Evolutionary conservation across 64 coral and sea anemone species (phyloP).

Genomic region (Dendrophyllia cribrosa): DNA sequence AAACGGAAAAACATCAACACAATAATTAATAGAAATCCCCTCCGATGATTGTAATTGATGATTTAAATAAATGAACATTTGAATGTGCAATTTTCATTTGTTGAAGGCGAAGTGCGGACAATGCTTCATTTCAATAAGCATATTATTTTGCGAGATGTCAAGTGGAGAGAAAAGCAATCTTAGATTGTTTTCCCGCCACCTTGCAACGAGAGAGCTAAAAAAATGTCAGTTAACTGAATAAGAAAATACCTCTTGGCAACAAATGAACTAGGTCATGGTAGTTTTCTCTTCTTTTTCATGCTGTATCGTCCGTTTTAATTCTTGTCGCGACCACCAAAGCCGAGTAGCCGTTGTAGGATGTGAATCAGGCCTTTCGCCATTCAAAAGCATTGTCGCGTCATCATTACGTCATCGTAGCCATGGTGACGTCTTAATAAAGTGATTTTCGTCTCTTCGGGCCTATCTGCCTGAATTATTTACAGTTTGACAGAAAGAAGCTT

Average conservation of each 20-base stretch:
- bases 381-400: conserved; percentile 71
- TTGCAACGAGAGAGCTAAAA: background rate
- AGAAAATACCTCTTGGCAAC: conserved; percentile 4
- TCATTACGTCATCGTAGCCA: conserved; percentile 64
- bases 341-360: conserved; percentile 44
- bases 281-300: conserved; percentile 27
- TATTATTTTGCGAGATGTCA: conserved; percentile 19
- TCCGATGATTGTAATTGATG: conserved; percentile 17
- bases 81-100: conserved; percentile 23
- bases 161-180: conserved; percentile 3
- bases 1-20: background rate
- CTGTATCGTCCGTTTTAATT: conserved; percentile 15
- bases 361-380: conserved; percentile 70
- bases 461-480: conserved; percentile 36
- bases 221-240: background rate
- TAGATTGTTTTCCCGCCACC: background rate
- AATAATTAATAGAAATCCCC: conserved; percentile 3
- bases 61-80: conserved; percentile 57
- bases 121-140: conserved; percentile 4
- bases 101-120: conserved; percentile 9
- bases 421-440: conserved; percentile 21
- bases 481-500: conserved; percentile 9
- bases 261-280: background rate
- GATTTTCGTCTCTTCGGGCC: conserved; percentile 21
- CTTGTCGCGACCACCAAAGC: background rate